Evolutionary conservation across 2,113 vertebrate genomes (phyloP), one percentile per base, ranked within the genome.

Genomic region (Baryphthengus martii): DNA sequence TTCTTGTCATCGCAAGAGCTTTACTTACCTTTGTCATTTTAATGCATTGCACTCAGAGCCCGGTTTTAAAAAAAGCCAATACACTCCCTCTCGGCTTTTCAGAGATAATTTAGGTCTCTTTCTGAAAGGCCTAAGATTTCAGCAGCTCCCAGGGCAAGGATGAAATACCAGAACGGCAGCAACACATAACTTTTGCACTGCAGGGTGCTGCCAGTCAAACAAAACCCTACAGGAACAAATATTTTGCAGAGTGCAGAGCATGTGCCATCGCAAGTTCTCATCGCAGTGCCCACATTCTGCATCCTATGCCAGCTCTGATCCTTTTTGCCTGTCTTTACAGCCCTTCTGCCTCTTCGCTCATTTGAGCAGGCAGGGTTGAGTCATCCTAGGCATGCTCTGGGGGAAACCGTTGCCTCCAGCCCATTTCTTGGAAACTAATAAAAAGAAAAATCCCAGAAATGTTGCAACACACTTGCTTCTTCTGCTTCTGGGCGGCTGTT

Each of bases 1-100:
- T 94, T 97, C 96, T 95, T 94, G 95, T 97, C 96, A 95, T 94
- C 6, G 9, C 33, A 93, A 71, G 81, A 62, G 80, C 79, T 93
- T 84, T 72, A 74, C 93, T 89, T 93, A 95, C 95, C 83, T 93
- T 96, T 96, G 96, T 93, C 96, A 95, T 95, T 92, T 94, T 88
- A 96, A 95, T 81, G 92, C 85, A 92, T 79, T 93, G 79, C 79
- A 82, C 80, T 95, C 87, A 37, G 66, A 93, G 68, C 59, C 61
- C n/a, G 85, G 19, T 47, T 92, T 78, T 24, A 82, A 70, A 76
- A 75, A 76, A 80, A 68, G 3, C 23, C 75, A 42, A 63, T 62
- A 21, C 26, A 7, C 59, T 70, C 75, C 52, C 35, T 71, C 18
- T 15, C 5, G 14, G 44, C 87, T 95, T 95, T 93, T 90, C 85